phyloP scores from a whole-genome alignment of 2,888 invertebrate species.

The Polydrusus pterygomalis region DNA sequence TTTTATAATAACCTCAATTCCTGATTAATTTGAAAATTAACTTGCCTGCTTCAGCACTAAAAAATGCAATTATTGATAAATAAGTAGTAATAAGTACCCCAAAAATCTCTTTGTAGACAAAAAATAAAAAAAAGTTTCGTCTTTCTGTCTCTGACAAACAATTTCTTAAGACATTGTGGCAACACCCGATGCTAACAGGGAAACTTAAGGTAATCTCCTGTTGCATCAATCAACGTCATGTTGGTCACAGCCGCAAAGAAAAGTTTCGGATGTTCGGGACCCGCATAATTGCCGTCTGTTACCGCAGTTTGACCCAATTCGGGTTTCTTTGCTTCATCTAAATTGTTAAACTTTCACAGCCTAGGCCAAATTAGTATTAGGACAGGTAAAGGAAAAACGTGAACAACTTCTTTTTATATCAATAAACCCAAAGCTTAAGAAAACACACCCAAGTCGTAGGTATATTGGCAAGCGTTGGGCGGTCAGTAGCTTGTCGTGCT shows the following conservation, averaged over 20 bases:
- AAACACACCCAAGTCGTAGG: no score
- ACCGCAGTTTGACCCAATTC: slow-evolving; percentile 48
- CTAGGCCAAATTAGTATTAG: slow-evolving; percentile 2
- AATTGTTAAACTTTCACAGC: not conserved
- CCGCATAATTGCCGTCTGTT: slow-evolving; percentile 53
- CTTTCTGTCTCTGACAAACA: slow-evolving; percentile 27
- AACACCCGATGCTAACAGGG: slow-evolving; percentile 45
- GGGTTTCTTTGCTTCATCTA: slow-evolving; percentile 25
- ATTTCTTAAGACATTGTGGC: slow-evolving; percentile 44
- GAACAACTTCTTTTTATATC: no score
- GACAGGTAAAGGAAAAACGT: not conserved
- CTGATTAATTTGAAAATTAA: no score
- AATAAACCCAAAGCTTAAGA: not conserved
- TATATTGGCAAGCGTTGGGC: no score
- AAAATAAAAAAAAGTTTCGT: not conserved
- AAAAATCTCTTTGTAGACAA: not conserved
- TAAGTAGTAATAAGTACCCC: no score
- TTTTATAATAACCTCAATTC: no score
- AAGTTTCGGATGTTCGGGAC: slow-evolving; percentile 45
- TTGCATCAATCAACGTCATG: slow-evolving; percentile 55
- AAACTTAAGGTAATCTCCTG: slow-evolving; percentile 52
- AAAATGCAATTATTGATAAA: not conserved
- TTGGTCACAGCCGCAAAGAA: slow-evolving; percentile 25
- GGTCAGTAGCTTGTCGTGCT: no score
- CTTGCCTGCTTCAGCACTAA: no score